These are phyloP conservation scores for Drosophila infuscata DNA, from an alignment of 2,888 invertebrate genomes.

Conservation along the genomic window DNA sequence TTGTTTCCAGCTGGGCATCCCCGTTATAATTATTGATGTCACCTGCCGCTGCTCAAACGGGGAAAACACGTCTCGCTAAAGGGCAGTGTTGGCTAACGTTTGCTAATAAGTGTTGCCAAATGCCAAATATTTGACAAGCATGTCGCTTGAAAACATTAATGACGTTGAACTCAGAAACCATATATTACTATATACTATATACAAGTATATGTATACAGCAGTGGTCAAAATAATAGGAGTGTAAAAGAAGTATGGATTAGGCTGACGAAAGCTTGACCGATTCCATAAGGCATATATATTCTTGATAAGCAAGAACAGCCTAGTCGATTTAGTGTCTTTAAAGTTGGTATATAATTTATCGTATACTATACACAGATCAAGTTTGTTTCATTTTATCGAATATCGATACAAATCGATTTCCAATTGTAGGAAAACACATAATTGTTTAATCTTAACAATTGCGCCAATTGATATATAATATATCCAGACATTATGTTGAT, in stretches of 20 bases:
- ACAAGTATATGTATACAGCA: not conserved
- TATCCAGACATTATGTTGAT: not conserved
- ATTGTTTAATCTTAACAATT: not conserved
- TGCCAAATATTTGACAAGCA: not conserved
- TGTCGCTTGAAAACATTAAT: not conserved
- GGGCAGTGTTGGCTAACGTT: not conserved
- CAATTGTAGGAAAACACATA: not conserved
- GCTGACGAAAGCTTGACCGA: no score
- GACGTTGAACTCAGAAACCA: not conserved
- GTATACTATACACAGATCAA: not conserved
- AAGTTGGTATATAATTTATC: not conserved
- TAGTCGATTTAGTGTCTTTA: not conserved
- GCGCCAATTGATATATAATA: not conserved
- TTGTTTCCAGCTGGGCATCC: slow-evolving; percentile 25
- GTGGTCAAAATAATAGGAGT: not conserved
- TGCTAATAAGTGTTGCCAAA: not conserved
- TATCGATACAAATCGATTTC: not conserved
- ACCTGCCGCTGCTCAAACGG: not conserved
- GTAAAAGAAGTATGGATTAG: no score
- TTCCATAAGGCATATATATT: not conserved
- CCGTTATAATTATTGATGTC: slow-evolving; percentile 20
- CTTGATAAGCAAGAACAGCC: not conserved
- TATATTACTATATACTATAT: not conserved
- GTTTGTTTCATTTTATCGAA: not conserved
- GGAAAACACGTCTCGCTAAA: not conserved